Percentiles rank a stretch among this genome's conserved stretches.
phyloP scores from a whole-genome alignment of 1,140 invertebrate species.

The Branchinecta lynchi region DNA sequence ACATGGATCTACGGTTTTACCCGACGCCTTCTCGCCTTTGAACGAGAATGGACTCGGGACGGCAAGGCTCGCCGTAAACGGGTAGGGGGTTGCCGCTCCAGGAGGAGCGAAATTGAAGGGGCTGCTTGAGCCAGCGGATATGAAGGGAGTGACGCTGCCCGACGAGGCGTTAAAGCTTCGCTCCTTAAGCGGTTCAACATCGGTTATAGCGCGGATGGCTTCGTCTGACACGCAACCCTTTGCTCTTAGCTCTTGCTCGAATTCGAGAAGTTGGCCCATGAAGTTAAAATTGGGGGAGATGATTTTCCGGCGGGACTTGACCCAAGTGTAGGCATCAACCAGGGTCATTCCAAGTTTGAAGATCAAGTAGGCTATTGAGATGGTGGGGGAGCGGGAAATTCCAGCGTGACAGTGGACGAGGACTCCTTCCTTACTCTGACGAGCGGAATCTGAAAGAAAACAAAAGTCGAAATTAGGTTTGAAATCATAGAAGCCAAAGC shows the following conservation, averaged over 20 bases:
- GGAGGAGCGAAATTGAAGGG: background rate
- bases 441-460: slow-evolving; percentile 62
- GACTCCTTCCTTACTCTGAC: slow-evolving; percentile 56
- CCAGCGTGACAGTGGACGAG: slow-evolving; percentile 91
- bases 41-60: background rate
- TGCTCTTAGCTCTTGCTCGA: slow-evolving; percentile 48
- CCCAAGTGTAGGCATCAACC: slow-evolving; percentile 73
- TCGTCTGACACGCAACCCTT: background rate
- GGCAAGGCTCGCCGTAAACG: background rate
- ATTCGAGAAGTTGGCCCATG: slow-evolving; percentile 81
- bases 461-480: slow-evolving; percentile 21
- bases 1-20: background rate
- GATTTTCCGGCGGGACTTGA: slow-evolving; percentile 68
- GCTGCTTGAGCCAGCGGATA: background rate
- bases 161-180: background rate
- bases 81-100: background rate
- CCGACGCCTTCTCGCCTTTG: background rate
- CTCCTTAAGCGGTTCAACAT: background rate
- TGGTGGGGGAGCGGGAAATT: slow-evolving; percentile 80
- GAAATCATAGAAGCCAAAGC: too few relatives aligned
- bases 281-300: slow-evolving; percentile 95
- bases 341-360: slow-evolving; percentile 68
- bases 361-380: slow-evolving; percentile 90
- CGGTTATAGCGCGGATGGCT: background rate
- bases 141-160: background rate